These are phyloP conservation scores for Lithophane semibrunnea DNA, from an alignment of 2,888 invertebrate species.

Conservation along the genomic window DNA sequence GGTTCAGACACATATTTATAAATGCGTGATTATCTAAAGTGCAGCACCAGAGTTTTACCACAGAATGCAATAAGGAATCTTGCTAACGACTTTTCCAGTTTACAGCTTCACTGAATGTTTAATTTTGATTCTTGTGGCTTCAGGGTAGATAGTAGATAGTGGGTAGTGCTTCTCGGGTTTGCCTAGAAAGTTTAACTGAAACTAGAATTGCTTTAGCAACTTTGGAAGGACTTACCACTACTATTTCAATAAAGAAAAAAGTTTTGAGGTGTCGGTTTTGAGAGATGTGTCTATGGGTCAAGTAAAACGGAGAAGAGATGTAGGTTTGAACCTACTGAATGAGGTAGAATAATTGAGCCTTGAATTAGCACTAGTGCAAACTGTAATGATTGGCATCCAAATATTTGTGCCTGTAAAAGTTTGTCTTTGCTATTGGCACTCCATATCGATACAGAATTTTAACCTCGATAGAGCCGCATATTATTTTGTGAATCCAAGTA, in stretches of 20 bases:
- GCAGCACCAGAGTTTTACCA: constrained; percentile 46
- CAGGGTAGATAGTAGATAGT: background rate
- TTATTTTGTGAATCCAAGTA: background rate
- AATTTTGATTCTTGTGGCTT: constrained; percentile 35
- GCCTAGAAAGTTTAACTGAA: constrained; percentile 21
- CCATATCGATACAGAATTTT: background rate
- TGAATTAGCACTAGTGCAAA: background rate
- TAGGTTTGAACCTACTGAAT: no score
- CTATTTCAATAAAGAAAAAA: background rate
- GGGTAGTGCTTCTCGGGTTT: background rate
- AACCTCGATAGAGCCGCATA: no score
- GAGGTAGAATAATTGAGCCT: background rate
- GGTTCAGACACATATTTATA: constrained; percentile 63
- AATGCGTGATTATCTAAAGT: constrained; percentile 73
- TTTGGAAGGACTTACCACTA: background rate
- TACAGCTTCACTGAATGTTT: constrained; percentile 36
- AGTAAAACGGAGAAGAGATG: background rate
- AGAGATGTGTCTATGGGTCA: background rate
- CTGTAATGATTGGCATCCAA: background rate
- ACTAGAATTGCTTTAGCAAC: background rate
- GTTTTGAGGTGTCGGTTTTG: constrained; percentile 1
- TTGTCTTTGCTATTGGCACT: background rate
- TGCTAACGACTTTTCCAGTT: constrained; percentile 38
- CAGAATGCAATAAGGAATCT: constrained; percentile 24
- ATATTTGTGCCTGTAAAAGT: background rate